A percentile compares a stretch with the other conserved stretches of the same genome.
Conservation (phyloP, 2,888 invertebrate species). For the Andrena minutula region DNA sequence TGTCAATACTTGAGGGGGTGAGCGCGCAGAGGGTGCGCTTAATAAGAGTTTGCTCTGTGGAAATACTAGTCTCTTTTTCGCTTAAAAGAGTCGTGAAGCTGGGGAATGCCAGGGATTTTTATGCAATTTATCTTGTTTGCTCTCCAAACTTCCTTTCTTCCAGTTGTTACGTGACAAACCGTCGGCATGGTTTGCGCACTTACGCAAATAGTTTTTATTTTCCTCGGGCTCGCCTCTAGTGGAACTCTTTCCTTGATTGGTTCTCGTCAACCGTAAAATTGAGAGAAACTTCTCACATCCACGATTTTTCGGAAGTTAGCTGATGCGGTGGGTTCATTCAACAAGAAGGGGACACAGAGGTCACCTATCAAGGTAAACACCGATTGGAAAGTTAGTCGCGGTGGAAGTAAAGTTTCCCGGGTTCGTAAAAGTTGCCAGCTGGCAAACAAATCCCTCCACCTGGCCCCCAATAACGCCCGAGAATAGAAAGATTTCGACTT, state of each 20-base stretch:
- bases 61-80: neutral
- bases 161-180: conserved; percentile 9
- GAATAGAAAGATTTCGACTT: conserved; percentile 45
- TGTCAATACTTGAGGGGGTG: too few relatives aligned
- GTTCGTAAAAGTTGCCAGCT: conserved; percentile 74
- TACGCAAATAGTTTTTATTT: neutral
- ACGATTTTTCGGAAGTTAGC: conserved; percentile 62
- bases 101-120: neutral
- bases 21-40: neutral
- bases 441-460: conserved; percentile 73
- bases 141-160: neutral
- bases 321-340: conserved; percentile 41
- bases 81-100: neutral
- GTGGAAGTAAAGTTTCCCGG: conserved; percentile 70
- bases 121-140: neutral
- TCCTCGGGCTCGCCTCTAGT: neutral
- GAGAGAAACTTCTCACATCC: conserved; percentile 46
- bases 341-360: conserved; percentile 19
- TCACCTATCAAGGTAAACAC: conserved; percentile 78
- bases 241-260: conserved; percentile 42
- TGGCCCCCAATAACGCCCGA: conserved; percentile 43
- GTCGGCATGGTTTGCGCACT: neutral
- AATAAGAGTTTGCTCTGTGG: neutral
- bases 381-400: conserved; percentile 78
- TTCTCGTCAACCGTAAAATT: conserved; percentile 55